Conservation (phyloP, 2,113 vertebrate genomes). For the Thermophis baileyi region DNA sequence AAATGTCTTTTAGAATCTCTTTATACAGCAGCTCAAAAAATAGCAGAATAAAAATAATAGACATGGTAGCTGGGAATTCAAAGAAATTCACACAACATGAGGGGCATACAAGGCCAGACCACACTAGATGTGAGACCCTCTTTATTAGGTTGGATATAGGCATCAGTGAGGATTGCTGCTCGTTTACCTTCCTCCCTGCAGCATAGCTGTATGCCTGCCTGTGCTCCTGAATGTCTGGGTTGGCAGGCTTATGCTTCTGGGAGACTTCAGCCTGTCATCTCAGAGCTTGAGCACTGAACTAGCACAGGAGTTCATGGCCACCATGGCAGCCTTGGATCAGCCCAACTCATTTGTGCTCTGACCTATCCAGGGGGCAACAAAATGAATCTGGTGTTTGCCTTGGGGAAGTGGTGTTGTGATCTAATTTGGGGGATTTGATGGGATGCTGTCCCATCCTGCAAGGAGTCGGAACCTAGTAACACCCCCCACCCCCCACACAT, state of each 20-base stretch:
- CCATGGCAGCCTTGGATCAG: background rate
- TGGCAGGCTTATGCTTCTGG: background rate
- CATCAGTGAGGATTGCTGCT: background rate
- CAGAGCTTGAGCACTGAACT: background rate
- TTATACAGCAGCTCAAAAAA: background rate
- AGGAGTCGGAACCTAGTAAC: background rate
- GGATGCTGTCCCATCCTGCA: background rate
- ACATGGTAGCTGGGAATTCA: too few relatives aligned
- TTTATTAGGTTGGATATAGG: background rate
- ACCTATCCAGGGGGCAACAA: background rate
- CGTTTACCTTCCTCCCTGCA: background rate
- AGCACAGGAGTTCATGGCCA: background rate
- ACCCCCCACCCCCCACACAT: too few relatives aligned
- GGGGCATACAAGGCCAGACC: too few relatives aligned
- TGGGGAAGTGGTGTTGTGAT: background rate
- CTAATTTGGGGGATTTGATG: background rate
- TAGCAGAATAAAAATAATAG: background rate
- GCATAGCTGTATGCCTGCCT: background rate
- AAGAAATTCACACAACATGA: too few relatives aligned
- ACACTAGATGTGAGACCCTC: background rate
- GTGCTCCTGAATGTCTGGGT: background rate
- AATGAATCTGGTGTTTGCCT: background rate
- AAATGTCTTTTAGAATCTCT: background rate
- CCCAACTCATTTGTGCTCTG: background rate
- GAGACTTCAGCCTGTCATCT: background rate